Percentiles rank a stretch among this genome's conserved stretches.
phyloP scores from a whole-genome alignment of 1,140 invertebrate genomes.

The Lordiphosa stackelbergi region DNA sequence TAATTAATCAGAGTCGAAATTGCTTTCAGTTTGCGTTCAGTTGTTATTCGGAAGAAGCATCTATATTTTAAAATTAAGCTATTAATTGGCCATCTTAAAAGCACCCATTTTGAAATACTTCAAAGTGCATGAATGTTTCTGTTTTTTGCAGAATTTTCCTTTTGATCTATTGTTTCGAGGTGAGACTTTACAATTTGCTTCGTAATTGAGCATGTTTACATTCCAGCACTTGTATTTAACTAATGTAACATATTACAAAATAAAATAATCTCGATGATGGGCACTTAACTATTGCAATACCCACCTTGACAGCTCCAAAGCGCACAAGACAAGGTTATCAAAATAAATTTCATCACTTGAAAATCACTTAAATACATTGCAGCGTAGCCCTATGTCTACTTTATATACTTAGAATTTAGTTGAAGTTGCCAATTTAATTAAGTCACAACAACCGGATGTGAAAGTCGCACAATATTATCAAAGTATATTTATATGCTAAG shows the following conservation, averaged over 20 bases:
- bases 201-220: too few relatives aligned
- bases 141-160: too few relatives aligned
- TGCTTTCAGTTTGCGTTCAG: too few relatives aligned
- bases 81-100: too few relatives aligned
- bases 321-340: constrained; percentile 20
- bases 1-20: too few relatives aligned
- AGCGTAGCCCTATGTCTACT: neutral
- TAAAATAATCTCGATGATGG: neutral
- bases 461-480: constrained; percentile 30
- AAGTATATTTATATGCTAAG: constrained; percentile 7
- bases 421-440: constrained; percentile 49
- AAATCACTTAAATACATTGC: constrained; percentile 37
- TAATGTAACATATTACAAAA: neutral
- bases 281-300: constrained; percentile 19
- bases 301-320: constrained; percentile 41
- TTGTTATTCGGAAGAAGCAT: too few relatives aligned
- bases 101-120: too few relatives aligned
- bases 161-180: too few relatives aligned
- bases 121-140: too few relatives aligned
- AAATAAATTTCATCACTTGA: constrained; percentile 19
- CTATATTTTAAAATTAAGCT: too few relatives aligned
- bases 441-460: constrained; percentile 36
- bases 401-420: constrained; percentile 19
- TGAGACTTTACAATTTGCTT: too few relatives aligned
- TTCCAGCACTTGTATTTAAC: too few relatives aligned